Conservation (phyloP, 2,888 invertebrate species). For the Drosophila histrio region DNA sequence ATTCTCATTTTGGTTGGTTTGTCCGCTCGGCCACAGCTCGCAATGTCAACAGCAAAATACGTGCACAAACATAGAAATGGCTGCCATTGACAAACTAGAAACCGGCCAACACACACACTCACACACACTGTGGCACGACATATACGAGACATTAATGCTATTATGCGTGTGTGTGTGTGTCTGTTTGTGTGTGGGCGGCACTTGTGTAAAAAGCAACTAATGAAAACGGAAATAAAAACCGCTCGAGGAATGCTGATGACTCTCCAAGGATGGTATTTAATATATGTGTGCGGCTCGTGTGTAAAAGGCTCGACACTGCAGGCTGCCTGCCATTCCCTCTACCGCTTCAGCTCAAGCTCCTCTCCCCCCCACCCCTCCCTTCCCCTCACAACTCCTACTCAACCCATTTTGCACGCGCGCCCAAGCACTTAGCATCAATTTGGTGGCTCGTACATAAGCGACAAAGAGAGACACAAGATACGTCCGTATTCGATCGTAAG, state of each 20-base stretch:
- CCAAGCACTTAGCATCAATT: constrained; percentile 78
- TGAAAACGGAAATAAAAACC: constrained; percentile 81
- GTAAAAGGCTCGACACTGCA: constrained; percentile 58
- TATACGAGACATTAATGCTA: constrained; percentile 78
- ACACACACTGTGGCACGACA: constrained; percentile 33
- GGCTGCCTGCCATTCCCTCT: neutral
- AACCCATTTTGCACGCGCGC: constrained; percentile 77
- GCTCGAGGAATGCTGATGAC: constrained; percentile 81
- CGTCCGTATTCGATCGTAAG: neutral
- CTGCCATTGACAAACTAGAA: constrained; percentile 73
- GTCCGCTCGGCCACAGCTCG: constrained; percentile 34
- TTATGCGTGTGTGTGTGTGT: constrained; percentile 52
- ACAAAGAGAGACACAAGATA: constrained; percentile 40
- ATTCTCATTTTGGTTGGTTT: constrained; percentile 54
- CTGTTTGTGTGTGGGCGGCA: constrained; percentile 57
- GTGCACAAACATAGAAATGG: constrained; percentile 80
- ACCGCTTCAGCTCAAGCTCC: neutral
- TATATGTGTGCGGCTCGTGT: constrained; percentile 65
- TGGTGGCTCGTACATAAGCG: constrained; percentile 69
- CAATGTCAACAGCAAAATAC: constrained; percentile 77
- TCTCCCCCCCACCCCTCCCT: neutral
- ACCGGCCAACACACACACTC: constrained; percentile 34
- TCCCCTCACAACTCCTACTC: constrained; percentile 23
- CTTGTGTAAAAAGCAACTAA: constrained; percentile 81
- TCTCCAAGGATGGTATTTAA: constrained; percentile 81